Evolutionary conservation across 2,113 vertebrate species (phyloP).

Genomic region (Pteropus alecto): DNA sequence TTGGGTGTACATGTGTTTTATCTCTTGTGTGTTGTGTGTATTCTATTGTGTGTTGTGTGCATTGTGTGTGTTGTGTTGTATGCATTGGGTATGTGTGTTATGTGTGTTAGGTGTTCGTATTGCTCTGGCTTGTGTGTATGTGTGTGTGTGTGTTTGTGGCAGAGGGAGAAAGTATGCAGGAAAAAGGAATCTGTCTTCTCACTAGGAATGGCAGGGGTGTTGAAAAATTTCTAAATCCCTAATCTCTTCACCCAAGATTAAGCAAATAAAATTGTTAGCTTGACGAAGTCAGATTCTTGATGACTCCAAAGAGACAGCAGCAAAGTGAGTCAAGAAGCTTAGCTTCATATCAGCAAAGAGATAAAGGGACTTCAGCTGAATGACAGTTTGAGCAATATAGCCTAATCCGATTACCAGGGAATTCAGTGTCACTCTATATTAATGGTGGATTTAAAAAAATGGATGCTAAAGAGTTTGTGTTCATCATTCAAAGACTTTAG

Average conservation of each 20-base stretch:
- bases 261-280: conserved; percentile 66
- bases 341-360: conserved; percentile 2
- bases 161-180: not conserved
- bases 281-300: conserved; percentile 57
- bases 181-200: not conserved
- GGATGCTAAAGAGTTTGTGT: conserved; percentile 39
- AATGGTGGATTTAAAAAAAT: conserved; percentile 32
- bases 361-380: conserved; percentile 56
- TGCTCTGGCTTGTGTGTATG: not conserved
- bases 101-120: not conserved
- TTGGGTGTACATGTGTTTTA: not conserved
- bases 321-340: conserved; percentile 44
- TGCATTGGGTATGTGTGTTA: not conserved
- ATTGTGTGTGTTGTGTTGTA: not conserved
- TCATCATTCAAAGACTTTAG: conserved; percentile 33
- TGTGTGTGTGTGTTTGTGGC: not conserved
- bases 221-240: conserved; percentile 54
- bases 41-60: not conserved
- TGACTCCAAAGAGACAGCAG: conserved; percentile 39
- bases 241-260: conserved; percentile 67
- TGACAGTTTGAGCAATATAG: conserved; percentile 79
- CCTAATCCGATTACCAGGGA: conserved; percentile 82
- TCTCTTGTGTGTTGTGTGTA: not conserved
- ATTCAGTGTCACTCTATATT: conserved; percentile 71
- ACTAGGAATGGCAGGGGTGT: conserved; percentile 23